Evolutionary conservation across 2,888 invertebrate genomes (phyloP), one percentile per base, ranked within the genome.

Genomic region (Hypomecis atomaria): DNA sequence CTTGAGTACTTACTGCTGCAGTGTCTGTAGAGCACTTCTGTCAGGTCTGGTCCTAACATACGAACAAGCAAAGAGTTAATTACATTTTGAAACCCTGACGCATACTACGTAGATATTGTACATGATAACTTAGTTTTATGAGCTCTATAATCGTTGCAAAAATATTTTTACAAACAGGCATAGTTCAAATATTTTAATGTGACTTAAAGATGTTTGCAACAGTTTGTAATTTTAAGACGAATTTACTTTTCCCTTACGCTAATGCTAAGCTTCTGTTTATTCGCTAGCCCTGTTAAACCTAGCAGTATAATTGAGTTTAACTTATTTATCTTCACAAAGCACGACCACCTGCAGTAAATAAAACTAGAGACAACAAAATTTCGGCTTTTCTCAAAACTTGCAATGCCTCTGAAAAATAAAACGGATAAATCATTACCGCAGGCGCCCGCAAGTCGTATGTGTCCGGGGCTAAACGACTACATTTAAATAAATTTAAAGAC

Each of bases 401-500:
- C 40, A 49, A 66, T 42, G 47, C 65, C 66, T 66, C 66, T 64
- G 69, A 57, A 48, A 57, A 60, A 67, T 58, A 57, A 61, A 59
- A 65, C 47, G 58, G 61, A 47, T 38, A 58, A 69, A 71, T 48
- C 60, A 59, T 66, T 49, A 50, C 69, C 59, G 52, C 59, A 62
- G 70, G 69, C 71, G 71, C 68, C 71, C 59, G 54, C 54, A 45
- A 57, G 70, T 66, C 67, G 66, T 67, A 52, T 63, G 63, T 38
- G 58, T 67, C 68, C 57, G 64, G 65, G 67, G 68, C 72, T 71
- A 70, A 72, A 71, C 67, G 71, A 73, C 74, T 76, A 69, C 71
- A 75, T 79, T 80, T 75, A 75, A 80, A 83, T 81, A 80, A 73
- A 82, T 83, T 78, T 73, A 60, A 66, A 68, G 59, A 64, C 74